Base-by-base conservation (phyloP, 2,113 vertebrate genomes). In the Oncorhynchus tshawytscha region DNA sequence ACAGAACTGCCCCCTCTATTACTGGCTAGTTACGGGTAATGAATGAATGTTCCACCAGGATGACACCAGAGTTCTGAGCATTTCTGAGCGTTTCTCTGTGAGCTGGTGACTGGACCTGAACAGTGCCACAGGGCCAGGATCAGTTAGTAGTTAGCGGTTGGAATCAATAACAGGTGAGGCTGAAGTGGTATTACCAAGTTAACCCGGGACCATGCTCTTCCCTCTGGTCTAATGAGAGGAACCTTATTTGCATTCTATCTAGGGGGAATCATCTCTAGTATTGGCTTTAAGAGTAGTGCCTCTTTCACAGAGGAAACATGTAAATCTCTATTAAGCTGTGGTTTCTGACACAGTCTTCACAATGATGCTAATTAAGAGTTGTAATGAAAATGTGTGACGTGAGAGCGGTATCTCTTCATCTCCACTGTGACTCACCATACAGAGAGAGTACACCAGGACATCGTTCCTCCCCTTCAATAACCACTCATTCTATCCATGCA, bases 401-500 rank as follows among this genome's bases (percentile, higher is more conserved):
- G 66, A 20, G 31, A 68, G 18, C 1, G 29, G 27, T 9, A 39
- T 34, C 13, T 9, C 27, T 67, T 15, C 5, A 18, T 57, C 16
- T 60, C 8, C 18, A 67, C 15, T 31, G 66, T 1, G 66, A n/a
- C 5, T 34, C 25, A 5, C 39, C 12, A 7, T 25, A 29, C 15
- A 22, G 18, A 2, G 78, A 71, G 78, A 68, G 29, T 62, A 62
- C 73, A 9, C 13, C 39, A 78, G 74, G 8, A 45, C 39, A 11
- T 9, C 39, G 2, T 45, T 45, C 68, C 39, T 13, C 66, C 31
- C 1, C 60, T 64, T 64, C 60, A 64, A 22, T 64, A 64, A 64
- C 59, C 16, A 48, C 66, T 48, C 65, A 72, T 72, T 72, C 45
- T 71, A 66, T 80, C 83, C 78, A 87, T 65, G 34, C 72, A 78